phyloP scores from a whole-genome alignment of 2,113 vertebrate species.

The Poecile atricapillus region DNA sequence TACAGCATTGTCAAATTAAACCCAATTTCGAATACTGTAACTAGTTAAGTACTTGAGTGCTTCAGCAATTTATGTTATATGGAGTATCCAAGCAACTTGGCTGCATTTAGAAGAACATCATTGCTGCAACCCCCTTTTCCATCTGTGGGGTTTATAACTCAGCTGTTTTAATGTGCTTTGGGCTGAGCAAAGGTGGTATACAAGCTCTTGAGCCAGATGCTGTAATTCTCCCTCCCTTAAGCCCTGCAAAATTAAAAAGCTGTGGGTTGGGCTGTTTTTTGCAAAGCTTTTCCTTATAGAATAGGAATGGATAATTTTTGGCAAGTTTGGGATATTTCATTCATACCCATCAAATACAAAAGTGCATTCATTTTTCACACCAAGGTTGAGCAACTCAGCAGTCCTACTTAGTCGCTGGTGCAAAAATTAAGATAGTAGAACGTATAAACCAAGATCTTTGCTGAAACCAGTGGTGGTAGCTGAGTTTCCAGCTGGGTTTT shows the following conservation, averaged over 20 bases:
- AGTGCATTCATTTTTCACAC: not conserved
- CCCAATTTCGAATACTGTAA: constrained; percentile 27
- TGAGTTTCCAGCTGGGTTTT: not conserved
- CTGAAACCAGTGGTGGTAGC: not conserved
- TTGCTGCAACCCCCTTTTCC: constrained; percentile 9
- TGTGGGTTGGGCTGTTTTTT: not conserved
- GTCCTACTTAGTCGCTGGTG: not conserved
- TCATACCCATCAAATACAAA: not conserved
- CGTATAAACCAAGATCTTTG: not conserved
- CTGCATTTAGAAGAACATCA: constrained; percentile 16
- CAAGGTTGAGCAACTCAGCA: not conserved
- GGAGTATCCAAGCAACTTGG: constrained; percentile 9
- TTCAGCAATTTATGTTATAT: constrained; percentile 37
- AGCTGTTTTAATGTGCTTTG: constrained; percentile 38
- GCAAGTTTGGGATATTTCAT: not conserved
- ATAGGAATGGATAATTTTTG: not conserved
- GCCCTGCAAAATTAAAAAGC: not conserved
- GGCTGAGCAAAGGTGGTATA: constrained; percentile 13
- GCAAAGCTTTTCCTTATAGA: not conserved
- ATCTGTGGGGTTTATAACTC: constrained; percentile 44
- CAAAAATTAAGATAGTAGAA: not conserved
- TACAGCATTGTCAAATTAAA: constrained; percentile 51
- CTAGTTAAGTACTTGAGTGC: constrained; percentile 42
- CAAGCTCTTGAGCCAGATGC: constrained; percentile 5
- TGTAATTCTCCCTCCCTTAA: not conserved